Evolutionary conservation across 2,797 vertebrate species (phyloP).

Genomic region (Argya squamiceps): DNA sequence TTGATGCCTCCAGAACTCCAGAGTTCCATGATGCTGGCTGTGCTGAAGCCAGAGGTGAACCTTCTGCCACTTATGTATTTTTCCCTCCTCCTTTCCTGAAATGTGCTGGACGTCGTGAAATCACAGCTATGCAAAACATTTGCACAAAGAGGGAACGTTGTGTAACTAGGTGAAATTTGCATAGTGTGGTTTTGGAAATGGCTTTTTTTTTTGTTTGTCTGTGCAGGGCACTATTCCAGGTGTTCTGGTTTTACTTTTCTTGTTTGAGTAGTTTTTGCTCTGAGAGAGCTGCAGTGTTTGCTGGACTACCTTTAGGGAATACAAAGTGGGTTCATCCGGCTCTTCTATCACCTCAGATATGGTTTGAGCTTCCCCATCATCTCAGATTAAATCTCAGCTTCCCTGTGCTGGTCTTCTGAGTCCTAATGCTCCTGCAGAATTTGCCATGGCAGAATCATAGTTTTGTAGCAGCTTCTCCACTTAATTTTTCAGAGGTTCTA

Average conservation of each 20-base stretch:
- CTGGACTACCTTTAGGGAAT: background rate
- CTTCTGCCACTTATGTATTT: accelerated
- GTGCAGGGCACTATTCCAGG: background rate
- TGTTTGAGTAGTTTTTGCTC: background rate
- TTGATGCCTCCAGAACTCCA: conserved; percentile 23
- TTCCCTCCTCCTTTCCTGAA: background rate
- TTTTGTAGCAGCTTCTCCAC: background rate
- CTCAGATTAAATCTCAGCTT: background rate
- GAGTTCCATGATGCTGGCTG: background rate
- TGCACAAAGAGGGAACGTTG: background rate
- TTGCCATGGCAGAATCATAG: background rate
- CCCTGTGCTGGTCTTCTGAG: background rate
- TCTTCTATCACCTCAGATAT: background rate
- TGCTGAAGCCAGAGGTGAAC: background rate
- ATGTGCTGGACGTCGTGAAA: accelerated
- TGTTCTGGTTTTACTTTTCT: background rate
- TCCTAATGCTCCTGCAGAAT: background rate
- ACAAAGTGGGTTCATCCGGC: background rate
- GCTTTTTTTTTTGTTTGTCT: background rate
- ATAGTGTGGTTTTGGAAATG: background rate
- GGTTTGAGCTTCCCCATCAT: background rate
- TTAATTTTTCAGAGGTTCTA: background rate
- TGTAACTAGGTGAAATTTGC: background rate
- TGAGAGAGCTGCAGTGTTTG: background rate
- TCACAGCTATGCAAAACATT: background rate